A percentile compares a stretch with the other conserved stretches of the same genome.
Evolutionary conservation across 2,797 vertebrate species (phyloP).

Genomic region (Vultur gryphus): DNA sequence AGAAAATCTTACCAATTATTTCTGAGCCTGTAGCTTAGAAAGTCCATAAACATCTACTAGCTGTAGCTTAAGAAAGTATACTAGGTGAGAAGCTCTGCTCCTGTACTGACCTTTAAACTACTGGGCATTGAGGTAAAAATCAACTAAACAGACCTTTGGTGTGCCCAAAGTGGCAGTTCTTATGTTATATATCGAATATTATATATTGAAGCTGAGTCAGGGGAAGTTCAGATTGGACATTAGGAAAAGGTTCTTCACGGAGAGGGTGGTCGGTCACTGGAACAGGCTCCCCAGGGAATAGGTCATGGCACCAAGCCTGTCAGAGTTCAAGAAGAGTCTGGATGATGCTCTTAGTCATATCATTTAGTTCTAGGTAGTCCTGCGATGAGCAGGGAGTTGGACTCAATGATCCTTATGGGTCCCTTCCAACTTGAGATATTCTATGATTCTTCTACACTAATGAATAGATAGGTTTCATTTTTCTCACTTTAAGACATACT

Average conservation of each 20-base stretch:
- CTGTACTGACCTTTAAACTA: background rate
- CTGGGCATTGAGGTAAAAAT: background rate
- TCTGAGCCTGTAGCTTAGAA: background rate
- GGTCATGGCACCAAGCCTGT: background rate
- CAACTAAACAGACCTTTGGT: background rate
- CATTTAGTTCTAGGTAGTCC: background rate
- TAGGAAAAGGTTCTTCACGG: background rate
- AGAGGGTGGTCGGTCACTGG: background rate
- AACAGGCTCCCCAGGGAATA: background rate
- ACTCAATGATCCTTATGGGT: background rate
- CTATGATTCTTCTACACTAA: background rate
- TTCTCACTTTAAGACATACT: background rate
- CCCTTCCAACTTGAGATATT: background rate
- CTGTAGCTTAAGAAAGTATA: background rate
- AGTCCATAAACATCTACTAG: background rate
- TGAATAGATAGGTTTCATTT: background rate
- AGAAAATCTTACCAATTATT: background rate
- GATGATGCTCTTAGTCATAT: background rate
- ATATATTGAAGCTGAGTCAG: background rate
- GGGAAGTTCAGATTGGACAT: background rate
- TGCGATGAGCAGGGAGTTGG: background rate
- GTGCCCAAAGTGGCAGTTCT: background rate
- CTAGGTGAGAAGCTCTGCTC: background rate
- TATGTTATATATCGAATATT: background rate
- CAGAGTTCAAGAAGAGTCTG: background rate